Evolutionary conservation across 2,797 vertebrate genomes (phyloP).

Genomic region (Sparus aurata): DNA sequence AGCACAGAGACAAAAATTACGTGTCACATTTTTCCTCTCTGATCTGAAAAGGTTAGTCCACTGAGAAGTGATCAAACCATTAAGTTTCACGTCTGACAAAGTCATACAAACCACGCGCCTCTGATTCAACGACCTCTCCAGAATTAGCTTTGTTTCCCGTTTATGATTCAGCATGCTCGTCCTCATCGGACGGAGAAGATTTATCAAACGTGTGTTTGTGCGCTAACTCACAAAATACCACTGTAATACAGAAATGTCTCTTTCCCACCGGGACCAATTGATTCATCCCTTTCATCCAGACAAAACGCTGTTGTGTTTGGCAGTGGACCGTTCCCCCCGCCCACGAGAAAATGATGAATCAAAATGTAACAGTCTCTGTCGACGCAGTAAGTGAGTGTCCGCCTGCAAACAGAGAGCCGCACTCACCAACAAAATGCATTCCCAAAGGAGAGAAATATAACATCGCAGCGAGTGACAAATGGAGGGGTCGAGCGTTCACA

Average conservation of each 20-base stretch:
- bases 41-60: not conserved
- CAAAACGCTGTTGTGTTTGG: constrained; percentile 32
- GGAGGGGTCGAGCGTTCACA: constrained; percentile 31
- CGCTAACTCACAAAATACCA: constrained; percentile 7
- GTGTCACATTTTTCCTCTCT: not conserved
- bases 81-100: not conserved
- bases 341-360: constrained; percentile 62
- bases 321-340: constrained; percentile 47
- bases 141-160: not conserved
- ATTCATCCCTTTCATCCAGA: constrained; percentile 51
- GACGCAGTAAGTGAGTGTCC: constrained; percentile 31
- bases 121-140: not conserved
- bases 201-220: not conserved
- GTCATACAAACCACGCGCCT: not conserved
- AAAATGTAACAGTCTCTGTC: constrained; percentile 42
- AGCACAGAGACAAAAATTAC: not conserved
- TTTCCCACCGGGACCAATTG: constrained; percentile 39
- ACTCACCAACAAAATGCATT: constrained; percentile 41
- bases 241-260: not conserved
- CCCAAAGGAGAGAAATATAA: constrained; percentile 38
- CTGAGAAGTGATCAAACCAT: not conserved
- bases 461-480: constrained; percentile 30
- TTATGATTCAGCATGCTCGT: not conserved
- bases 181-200: not conserved
- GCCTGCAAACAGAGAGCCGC: constrained; percentile 27